These are phyloP conservation scores for Campoplex nolae DNA, from an alignment of 2,888 invertebrate species.

Conservation along the genomic window DNA sequence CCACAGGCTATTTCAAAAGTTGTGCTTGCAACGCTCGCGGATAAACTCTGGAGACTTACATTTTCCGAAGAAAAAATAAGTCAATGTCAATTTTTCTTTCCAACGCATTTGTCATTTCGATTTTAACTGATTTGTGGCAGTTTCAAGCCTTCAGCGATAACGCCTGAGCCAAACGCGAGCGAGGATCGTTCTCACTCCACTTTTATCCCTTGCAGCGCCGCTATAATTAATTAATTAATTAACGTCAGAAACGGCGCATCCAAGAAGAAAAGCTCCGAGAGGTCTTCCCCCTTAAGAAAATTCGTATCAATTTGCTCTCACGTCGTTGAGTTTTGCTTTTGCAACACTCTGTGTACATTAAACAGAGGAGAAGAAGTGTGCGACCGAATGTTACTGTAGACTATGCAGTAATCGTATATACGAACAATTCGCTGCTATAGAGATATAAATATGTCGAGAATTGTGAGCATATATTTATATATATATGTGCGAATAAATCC, in stretches of 20 bases:
- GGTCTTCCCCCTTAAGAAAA: not conserved
- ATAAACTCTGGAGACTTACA: no score
- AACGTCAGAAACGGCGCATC: not conserved
- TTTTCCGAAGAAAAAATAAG: no score
- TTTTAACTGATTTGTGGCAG: not conserved
- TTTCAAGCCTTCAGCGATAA: not conserved
- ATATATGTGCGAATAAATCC: constrained; percentile 61
- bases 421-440: constrained; percentile 62
- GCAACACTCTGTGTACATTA: constrained; percentile 1
- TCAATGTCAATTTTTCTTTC: no score
- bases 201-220: no score
- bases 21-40: not conserved
- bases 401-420: constrained; percentile 26
- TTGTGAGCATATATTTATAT: constrained; percentile 2
- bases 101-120: no score
- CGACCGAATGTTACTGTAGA: constrained; percentile 39
- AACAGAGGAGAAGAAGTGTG: constrained; percentile 32
- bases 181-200: not conserved
- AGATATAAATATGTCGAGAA: constrained; percentile 25
- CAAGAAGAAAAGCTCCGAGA: not conserved
- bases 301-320: not conserved
- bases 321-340: not conserved
- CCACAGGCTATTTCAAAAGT: not conserved
- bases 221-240: not conserved
- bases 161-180: not conserved